Evolutionary conservation across 2,888 invertebrate species (phyloP).

Genomic region (Agriopis marginaria): DNA sequence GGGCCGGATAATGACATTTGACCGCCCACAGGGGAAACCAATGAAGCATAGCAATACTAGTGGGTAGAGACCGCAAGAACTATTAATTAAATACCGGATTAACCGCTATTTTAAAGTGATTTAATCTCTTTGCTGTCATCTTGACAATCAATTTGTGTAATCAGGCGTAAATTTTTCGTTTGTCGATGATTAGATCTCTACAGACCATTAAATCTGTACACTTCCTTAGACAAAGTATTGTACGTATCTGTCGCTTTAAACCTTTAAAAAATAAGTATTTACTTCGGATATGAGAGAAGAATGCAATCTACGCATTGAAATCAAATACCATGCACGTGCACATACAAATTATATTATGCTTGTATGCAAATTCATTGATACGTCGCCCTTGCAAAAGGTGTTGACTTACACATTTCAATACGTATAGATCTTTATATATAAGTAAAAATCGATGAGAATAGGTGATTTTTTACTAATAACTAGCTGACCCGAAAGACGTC

Average conservation of each 20-base stretch:
- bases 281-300: too few species aligned
- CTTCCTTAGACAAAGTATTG: too few species aligned
- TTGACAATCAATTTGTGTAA: slow-evolving; percentile 17
- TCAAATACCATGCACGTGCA: slow-evolving; percentile 11
- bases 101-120: slow-evolving; percentile 31
- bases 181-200: background rate
- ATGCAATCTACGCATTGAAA: background rate
- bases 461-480: too few species aligned
- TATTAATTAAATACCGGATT: slow-evolving; percentile 20
- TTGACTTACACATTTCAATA: slow-evolving; percentile 5
- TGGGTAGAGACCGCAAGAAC: slow-evolving; percentile 22
- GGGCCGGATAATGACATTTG: slow-evolving; percentile 23
- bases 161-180: background rate
- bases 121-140: slow-evolving; percentile 25
- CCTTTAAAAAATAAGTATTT: too few species aligned
- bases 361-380: slow-evolving; percentile 16
- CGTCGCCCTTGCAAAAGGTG: slow-evolving; percentile 6
- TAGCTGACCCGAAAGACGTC: too few species aligned
- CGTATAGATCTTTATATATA: background rate
- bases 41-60: slow-evolving; percentile 1
- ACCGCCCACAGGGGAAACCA: slow-evolving; percentile 24
- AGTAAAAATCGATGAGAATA: too few species aligned
- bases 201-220: too few species aligned
- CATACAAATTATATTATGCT: background rate
- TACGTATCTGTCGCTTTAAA: too few species aligned